A percentile compares a stretch with the other conserved stretches of the same genome.
phyloP scores from a whole-genome alignment of 2,888 invertebrate species.

The Mylabris sibirica region DNA sequence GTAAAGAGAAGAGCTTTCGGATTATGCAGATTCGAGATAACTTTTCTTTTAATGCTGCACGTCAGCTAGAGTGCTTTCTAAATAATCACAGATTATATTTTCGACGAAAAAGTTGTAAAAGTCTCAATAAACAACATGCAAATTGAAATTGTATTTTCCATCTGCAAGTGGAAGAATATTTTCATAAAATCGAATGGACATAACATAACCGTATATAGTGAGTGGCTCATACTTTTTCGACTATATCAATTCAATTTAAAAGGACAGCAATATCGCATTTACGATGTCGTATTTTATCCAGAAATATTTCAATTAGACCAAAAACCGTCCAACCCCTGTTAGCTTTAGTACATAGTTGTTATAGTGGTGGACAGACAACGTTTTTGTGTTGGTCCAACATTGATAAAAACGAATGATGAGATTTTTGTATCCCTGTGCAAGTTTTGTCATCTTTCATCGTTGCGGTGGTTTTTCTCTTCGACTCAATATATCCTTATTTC shows the following conservation, averaged over 20 bases:
- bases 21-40: slow-evolving; percentile 61
- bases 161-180: not conserved
- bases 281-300: slow-evolving; percentile 55
- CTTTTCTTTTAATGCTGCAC: slow-evolving; percentile 61
- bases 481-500: slow-evolving; percentile 64
- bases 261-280: slow-evolving; percentile 55
- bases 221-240: slow-evolving; percentile 30
- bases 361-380: slow-evolving; percentile 7
- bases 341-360: no score
- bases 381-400: not conserved
- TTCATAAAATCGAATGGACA: slow-evolving; percentile 14
- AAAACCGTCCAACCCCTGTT: slow-evolving; percentile 38
- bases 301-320: slow-evolving; percentile 61
- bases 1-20: slow-evolving; percentile 49
- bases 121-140: slow-evolving; percentile 22
- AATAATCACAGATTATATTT: slow-evolving; percentile 36
- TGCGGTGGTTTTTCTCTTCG: slow-evolving; percentile 42
- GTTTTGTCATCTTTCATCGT: slow-evolving; percentile 54
- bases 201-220: no score
- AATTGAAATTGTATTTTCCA: slow-evolving; percentile 17
- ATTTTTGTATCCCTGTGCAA: slow-evolving; percentile 43
- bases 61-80: slow-evolving; percentile 45
- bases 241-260: slow-evolving; percentile 60
- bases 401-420: slow-evolving; percentile 4
- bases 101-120: slow-evolving; percentile 16